These are phyloP conservation scores for Tauraco erythrolophus DNA, from an alignment of 2,113 vertebrate species.

Conservation along the genomic window DNA sequence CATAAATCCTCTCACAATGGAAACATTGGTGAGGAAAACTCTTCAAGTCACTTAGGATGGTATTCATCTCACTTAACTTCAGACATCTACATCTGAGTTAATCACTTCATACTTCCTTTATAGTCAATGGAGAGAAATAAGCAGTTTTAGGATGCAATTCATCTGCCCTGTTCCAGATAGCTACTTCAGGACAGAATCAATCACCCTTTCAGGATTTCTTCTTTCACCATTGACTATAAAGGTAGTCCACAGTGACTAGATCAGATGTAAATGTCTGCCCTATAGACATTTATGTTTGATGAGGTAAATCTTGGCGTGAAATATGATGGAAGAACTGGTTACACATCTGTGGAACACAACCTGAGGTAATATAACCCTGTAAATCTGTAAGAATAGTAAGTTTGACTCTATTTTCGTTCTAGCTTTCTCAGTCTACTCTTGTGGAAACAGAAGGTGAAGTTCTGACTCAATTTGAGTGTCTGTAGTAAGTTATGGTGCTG, in stretches of 20 bases:
- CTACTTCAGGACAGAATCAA: constrained; percentile 41
- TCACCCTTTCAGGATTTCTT: constrained; percentile 5
- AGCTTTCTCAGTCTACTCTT: not conserved
- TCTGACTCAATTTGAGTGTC: not conserved
- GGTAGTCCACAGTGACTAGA: not conserved
- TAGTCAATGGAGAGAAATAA: constrained; percentile 50
- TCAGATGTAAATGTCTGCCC: not conserved
- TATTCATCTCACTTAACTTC: constrained; percentile 62
- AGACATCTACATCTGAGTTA: constrained; percentile 1
- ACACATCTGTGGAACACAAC: not conserved
- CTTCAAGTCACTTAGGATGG: not conserved
- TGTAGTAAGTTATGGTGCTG: not conserved
- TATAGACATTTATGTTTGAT: not conserved
- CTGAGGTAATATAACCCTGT: not conserved
- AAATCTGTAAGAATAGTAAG: not conserved
- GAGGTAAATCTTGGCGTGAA: not conserved
- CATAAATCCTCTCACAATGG: not conserved
- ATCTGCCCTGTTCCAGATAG: constrained; percentile 6
- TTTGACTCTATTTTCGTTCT: not conserved
- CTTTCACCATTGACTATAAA: not conserved
- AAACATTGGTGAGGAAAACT: constrained; percentile 10
- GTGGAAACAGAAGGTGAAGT: not conserved
- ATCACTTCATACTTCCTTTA: constrained; percentile 10
- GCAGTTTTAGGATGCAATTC: constrained; percentile 32
- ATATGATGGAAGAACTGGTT: not conserved